These are phyloP conservation scores for Drosophila sulfurigaster DNA, from an alignment of 1,140 invertebrate species.

Conservation along the genomic window DNA sequence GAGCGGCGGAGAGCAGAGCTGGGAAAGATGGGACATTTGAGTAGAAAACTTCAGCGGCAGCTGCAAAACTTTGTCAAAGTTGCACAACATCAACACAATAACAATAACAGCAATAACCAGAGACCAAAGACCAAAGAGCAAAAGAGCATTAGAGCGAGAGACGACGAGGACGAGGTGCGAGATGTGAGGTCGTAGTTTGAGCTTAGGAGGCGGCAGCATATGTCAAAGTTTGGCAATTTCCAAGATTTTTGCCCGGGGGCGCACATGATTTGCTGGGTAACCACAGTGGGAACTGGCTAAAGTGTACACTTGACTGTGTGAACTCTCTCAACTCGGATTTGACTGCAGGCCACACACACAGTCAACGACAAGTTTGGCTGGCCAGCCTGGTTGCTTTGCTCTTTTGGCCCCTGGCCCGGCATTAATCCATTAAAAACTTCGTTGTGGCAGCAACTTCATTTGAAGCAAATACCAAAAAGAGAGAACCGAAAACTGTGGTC, in stretches of 20 bases:
- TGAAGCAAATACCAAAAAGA: constrained; percentile 42
- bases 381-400: not conserved
- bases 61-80: constrained; percentile 71
- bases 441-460: constrained; percentile 65
- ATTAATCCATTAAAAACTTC: constrained; percentile 80
- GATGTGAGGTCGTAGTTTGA: constrained; percentile 7
- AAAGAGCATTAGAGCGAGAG: not conserved
- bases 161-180: not conserved
- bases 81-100: constrained; percentile 54
- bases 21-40: constrained; percentile 16
- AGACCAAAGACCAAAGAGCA: not conserved
- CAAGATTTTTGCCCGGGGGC: constrained; percentile 48
- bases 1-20: constrained; percentile 7
- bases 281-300: constrained; percentile 34
- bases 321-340: constrained; percentile 25
- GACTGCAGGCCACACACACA: constrained; percentile 42
- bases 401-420: constrained; percentile 4
- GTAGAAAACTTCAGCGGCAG: constrained; percentile 59
- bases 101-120: constrained; percentile 23
- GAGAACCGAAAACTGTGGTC: constrained; percentile 37
- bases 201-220: constrained; percentile 53
- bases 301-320: constrained; percentile 33
- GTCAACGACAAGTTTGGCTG: constrained; percentile 29
- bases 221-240: constrained; percentile 78
- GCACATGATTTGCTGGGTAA: constrained; percentile 62